These are phyloP conservation scores for Salmo trutta DNA, from an alignment of 2,797 vertebrate species.

Conservation along the genomic window DNA sequence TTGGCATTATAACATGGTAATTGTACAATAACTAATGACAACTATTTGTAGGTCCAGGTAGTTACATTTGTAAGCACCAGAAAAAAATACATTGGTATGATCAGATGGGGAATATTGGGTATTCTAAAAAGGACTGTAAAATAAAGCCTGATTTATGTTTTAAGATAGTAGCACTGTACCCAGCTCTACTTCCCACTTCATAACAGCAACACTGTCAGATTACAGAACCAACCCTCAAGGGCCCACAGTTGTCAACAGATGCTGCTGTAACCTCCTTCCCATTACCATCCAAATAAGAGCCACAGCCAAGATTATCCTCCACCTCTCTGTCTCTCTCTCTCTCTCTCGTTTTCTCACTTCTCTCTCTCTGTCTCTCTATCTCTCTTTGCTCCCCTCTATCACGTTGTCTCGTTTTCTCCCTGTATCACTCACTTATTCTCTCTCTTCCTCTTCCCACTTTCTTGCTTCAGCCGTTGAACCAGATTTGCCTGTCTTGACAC, in stretches of 20 bases:
- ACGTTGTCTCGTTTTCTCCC: slow-evolving; percentile 1
- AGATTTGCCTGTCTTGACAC: not conserved
- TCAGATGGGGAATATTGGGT: not conserved
- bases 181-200: slow-evolving; percentile 1
- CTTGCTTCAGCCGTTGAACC: not conserved
- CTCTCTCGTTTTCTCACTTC: too few species aligned
- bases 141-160: not conserved
- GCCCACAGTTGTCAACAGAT: not conserved
- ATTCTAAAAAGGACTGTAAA: not conserved
- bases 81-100: not conserved
- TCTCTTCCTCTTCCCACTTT: not conserved
- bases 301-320: not conserved
- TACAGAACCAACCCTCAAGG: not conserved
- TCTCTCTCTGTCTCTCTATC: too few species aligned
- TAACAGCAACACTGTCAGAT: slow-evolving; percentile 5
- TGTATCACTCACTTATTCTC: not conserved
- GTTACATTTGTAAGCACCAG: not conserved
- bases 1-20: not conserved
- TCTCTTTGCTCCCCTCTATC: not conserved
- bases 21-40: not conserved
- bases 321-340: not conserved
- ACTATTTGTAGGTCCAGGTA: not conserved
- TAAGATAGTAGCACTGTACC: not conserved
- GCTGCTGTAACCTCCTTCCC: not conserved
- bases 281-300: not conserved